These are phyloP conservation scores for Tetrapedia diversipes DNA, from an alignment of 2,888 invertebrate species.

Conservation along the genomic window DNA sequence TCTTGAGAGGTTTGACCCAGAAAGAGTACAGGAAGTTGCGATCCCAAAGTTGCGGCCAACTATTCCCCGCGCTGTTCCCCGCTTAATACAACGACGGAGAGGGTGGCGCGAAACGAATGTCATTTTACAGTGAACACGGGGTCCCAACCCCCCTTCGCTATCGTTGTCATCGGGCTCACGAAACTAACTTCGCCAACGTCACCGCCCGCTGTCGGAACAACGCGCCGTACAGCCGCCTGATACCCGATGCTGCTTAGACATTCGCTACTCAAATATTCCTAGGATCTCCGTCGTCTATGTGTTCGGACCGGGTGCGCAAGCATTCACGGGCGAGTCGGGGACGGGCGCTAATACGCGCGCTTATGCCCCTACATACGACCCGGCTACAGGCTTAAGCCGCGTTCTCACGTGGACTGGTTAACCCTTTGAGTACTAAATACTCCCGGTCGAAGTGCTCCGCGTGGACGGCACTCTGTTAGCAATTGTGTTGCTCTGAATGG, in stretches of 20 bases:
- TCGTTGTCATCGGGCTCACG: conserved; percentile 50
- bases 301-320: conserved; percentile 53
- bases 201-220: conserved; percentile 49
- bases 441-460: no score
- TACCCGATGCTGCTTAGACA: conserved; percentile 73
- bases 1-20: background rate
- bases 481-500: no score
- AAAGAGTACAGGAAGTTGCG: background rate
- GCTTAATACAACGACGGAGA: background rate
- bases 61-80: no score
- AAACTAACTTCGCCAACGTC: conserved; percentile 52
- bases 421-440: no score
- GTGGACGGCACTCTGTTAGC: no score
- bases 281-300: conserved; percentile 50
- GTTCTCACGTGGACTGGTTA: conserved; percentile 20
- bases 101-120: conserved; percentile 16
- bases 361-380: background rate
- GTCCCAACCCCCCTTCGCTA: background rate
- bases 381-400: conserved; percentile 16
- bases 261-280: conserved; percentile 74
- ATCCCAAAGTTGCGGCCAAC: background rate
- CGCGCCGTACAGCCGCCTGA: conserved; percentile 40
- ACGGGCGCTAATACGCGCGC: conserved; percentile 22
- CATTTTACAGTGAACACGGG: conserved; percentile 11
- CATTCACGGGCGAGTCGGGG: conserved; percentile 16